phyloP scores from a whole-genome alignment of 1,140 invertebrate genomes.

The Drosophila subobscura region DNA sequence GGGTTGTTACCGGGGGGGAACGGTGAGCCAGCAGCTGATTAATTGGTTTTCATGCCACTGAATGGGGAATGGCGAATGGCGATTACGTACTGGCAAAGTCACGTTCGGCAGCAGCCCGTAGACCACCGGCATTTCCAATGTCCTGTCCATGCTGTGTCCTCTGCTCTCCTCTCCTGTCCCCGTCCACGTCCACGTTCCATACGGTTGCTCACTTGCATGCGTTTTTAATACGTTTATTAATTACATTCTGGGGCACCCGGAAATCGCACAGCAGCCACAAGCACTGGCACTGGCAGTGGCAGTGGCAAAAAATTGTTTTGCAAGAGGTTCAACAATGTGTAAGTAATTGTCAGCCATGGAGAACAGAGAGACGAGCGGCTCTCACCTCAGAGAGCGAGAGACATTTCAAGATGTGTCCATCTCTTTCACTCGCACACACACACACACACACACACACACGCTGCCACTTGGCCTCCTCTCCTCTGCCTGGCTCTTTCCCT shows the following conservation, averaged over 20 bases:
- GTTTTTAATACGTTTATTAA: conserved; percentile 80
- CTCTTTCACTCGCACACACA: conserved; percentile 8
- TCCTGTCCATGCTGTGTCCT: conserved; percentile 2
- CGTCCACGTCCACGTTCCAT: conserved; percentile 37
- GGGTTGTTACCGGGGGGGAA: neutral
- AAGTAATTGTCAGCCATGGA: conserved; percentile 56
- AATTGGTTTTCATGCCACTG: conserved; percentile 66
- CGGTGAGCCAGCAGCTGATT: conserved; percentile 57
- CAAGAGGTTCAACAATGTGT: conserved; percentile 72
- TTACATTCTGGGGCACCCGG: conserved; percentile 64
- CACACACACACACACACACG: neutral
- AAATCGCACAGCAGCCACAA: conserved; percentile 34
- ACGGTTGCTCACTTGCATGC: conserved; percentile 70
- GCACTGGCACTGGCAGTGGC: conserved; percentile 15
- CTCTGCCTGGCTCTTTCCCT: neutral
- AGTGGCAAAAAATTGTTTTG: conserved; percentile 58
- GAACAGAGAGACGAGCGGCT: neutral
- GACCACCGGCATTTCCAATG: neutral
- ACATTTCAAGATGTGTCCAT: conserved; percentile 51
- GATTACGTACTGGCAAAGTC: neutral
- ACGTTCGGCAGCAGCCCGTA: neutral
- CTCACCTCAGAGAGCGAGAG: conserved; percentile 23
- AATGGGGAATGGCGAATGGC: neutral
- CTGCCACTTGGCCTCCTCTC: too few relatives aligned
- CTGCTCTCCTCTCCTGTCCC: neutral